Evolutionary conservation across 1,140 invertebrate genomes (phyloP).

Genomic region (Arctopsyche grandis): DNA sequence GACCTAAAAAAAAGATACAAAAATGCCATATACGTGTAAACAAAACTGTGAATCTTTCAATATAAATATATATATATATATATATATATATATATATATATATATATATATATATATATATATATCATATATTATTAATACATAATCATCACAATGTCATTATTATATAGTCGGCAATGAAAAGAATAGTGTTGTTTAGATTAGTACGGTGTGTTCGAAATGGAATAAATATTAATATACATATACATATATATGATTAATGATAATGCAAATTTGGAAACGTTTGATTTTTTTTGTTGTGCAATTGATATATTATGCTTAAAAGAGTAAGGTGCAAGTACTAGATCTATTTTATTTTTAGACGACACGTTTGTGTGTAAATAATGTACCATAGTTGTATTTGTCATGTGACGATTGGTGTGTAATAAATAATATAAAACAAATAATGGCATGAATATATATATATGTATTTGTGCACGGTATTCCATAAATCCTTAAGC

Average conservation of each 20-base stretch:
- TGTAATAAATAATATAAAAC: slow-evolving; percentile 7
- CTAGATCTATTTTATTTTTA: slow-evolving; percentile 45
- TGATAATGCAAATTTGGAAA: not conserved
- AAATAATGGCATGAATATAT: slow-evolving; percentile 14
- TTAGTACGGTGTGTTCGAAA: not conserved
- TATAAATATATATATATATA: too few species aligned
- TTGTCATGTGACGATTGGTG: slow-evolving; percentile 38
- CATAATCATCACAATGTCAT: not conserved
- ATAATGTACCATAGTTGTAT: slow-evolving; percentile 44
- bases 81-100: too few species aligned
- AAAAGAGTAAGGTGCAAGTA: slow-evolving; percentile 22
- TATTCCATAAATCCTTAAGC: slow-evolving; percentile 20
- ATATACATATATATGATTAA: slow-evolving; percentile 2
- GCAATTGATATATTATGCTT: slow-evolving; percentile 32
- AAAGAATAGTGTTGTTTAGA: not conserved
- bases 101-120: too few species aligned
- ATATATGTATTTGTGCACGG: slow-evolving; percentile 20
- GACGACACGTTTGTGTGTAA: slow-evolving; percentile 39
- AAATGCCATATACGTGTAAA: not conserved
- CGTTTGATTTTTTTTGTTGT: not conserved
- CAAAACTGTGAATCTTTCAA: not conserved
- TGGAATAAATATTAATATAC: not conserved
- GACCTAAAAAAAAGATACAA: slow-evolving; percentile 1
- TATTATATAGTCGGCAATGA: slow-evolving; percentile 2
- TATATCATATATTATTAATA: too few species aligned